These are phyloP conservation scores for Gymnothorax javanicus DNA, from an alignment of 2,797 vertebrate species.

Conservation along the genomic window DNA sequence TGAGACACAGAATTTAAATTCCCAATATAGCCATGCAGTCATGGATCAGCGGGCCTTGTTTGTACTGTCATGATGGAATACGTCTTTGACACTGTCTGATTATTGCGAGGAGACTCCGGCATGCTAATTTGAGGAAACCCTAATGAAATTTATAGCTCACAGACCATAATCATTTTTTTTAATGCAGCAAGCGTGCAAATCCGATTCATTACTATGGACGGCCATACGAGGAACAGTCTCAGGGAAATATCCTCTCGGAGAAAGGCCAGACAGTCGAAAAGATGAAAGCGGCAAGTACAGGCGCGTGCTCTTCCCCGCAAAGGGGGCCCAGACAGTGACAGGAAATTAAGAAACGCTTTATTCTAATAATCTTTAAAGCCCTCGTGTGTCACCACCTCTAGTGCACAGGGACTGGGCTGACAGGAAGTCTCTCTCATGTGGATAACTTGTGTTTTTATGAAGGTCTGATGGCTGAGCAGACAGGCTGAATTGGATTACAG, in stretches of 20 bases:
- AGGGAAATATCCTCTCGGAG: background rate
- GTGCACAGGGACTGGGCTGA: background rate
- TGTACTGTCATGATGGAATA: background rate
- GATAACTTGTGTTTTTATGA: background rate
- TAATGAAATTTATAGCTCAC: background rate
- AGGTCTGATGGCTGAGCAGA: constrained; percentile 33
- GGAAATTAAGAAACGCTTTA: constrained; percentile 9
- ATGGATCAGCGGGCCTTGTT: background rate
- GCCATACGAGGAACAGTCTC: background rate
- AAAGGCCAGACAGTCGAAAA: background rate
- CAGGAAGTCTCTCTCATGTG: background rate
- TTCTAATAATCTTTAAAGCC: constrained; percentile 14
- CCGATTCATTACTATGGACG: background rate
- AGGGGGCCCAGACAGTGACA: background rate
- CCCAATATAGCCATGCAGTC: background rate
- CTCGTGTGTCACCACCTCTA: background rate
- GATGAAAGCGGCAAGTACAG: background rate
- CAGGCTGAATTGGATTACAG: constrained; percentile 38
- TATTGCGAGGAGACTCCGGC: background rate
- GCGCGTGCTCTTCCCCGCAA: background rate
- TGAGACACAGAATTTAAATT: background rate
- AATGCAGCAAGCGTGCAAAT: background rate
- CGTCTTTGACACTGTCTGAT: background rate
- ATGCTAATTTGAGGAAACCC: background rate
- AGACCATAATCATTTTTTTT: background rate